Base-by-base conservation (phyloP, 2,888 invertebrate genomes). In the Oasisia sp. region DNA sequence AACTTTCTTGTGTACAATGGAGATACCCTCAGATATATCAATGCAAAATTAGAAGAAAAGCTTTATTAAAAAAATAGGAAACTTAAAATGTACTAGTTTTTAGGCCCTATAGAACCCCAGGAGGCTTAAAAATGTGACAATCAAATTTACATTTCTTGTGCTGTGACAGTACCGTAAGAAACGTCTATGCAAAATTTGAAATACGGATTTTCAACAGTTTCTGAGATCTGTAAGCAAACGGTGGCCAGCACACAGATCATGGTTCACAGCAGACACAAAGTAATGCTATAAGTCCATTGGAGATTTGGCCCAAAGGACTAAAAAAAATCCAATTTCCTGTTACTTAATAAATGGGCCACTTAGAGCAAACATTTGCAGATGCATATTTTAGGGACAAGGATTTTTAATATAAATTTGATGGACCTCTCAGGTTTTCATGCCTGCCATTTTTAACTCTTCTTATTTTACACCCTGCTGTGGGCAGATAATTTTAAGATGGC, bases 251-350 rank as follows among this genome's bases (percentile, higher is more conserved):
- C 38, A 38, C 38, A 38, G 4, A 38, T 38, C 38, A 38, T 38
- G 38, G 38, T 38, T 1, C 38, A 38, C 38, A 38, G 38, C 38
- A 4, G 89, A 89, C 32, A 14, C 89, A 89, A 11, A 32, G 32
- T 89, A 9, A 89, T 89, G 89, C 11, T 14, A 89, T 11, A 12
- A 89, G 89, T 89, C 89, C 89, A 89, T 89, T 89, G 89, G 89
- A 89, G 4, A 0, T 89, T 7, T 14, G 89, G 89, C 89, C 89
- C 32, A 89, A 89, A 89, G 32, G 32, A 89, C 8, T 89, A 89
- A 50, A 50, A 1, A 50, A 11, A 12, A 11, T 38, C 38, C 38
- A 38, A 38, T 38, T 38, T 38, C 38, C 38, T 38, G 38, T 38
- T 38, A 2, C 38, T 38, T 38, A 38, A 38, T 38, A 38, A 38